Evolutionary conservation across 2,113 vertebrate species (phyloP), one percentile per base, ranked within the genome.

Genomic region (Daubentonia madagascariensis): DNA sequence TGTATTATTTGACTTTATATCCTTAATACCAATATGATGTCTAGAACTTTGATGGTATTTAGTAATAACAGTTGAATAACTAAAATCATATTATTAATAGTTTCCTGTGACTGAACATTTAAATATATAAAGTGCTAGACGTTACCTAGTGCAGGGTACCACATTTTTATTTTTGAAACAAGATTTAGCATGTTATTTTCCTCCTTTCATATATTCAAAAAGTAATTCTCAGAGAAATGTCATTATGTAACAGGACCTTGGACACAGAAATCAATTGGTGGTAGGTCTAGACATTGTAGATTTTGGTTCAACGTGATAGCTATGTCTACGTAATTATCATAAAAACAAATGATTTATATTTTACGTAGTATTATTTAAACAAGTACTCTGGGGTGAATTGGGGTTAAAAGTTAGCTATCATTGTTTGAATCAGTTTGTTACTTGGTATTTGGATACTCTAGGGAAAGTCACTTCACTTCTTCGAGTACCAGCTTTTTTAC

Each of bases 401-500:
- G 25, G 35, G 22, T 88, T 91, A 73, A 76, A 70, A 61, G 20
- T 54, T 54, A 86, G 35, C 45, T 90, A 72, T 76, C 18, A 40
- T 45, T 76, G n/a, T 67, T 88, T 89, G 72, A 79, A 85, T 80
- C 14, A 18, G 3, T 65, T 88, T 83, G 61, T 81, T 45, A 89
- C 9, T 68, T 94, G 10, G 13, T 45, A 73, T 78, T 88, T 91
- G 22, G 28, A 73, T 79, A 89, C 22, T 88, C 2, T 54, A 18
- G 10, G 20, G 25, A 83, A 72, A 96, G 50, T 22, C 45, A 85
- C 8, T 97, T 96, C 76, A 86, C 22, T 59, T 94, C n/a, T 92
- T 83, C 65, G 4, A 94, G 8, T 48, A 92, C 45, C 6, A 45
- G 11, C 8, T 68, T 94, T 75, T 96, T 50, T 12, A 73, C 43